Evolutionary conservation across 2,888 invertebrate species (phyloP), one percentile per base, ranked within the genome.

Genomic region (Rhogogaster chlorosoma): DNA sequence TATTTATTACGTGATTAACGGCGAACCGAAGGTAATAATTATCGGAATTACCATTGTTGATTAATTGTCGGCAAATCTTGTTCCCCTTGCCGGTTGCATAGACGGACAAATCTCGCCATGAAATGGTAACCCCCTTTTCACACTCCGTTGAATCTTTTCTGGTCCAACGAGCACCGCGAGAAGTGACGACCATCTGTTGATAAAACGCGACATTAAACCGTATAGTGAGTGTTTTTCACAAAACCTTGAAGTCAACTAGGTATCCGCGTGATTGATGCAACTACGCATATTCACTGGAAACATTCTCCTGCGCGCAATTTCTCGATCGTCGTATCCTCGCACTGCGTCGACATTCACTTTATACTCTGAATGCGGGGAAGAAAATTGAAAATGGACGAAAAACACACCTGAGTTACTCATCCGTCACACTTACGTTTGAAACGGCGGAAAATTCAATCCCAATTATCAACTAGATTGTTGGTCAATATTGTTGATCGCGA

Each of bases 21-120:
- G 0, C 15, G 15, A 45, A 12, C 12, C 4, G 45, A 15, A 15
- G 12, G 15, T 15, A 10, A 45, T 45, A 45, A 45, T 45, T 12
- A 12, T 15, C 45, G 45, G 12, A 45, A 45, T 45, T 93, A 97
- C 97, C 97, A 93, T 96, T 96, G 91, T 97, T 97, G 53, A 98
- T 96, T 78, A 98, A 96, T 88, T 96, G 95, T 92, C 97, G 97
- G 90, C 96, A 95, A 38, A 94, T 92, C 67, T 90, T 92, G 22
- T 92, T 92, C 38, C 90, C 89, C 80, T 91, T 92, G n/a, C 91
- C 88, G 85, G 93, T 91, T 12, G 96, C 95, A 89, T 97, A 97
- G 1, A 97, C 96, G 61, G 96, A 96, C 0, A 98, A 93, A 91
- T 98, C 97, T 75, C 96, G 94, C 98, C 98, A 98, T 0, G 97